phyloP scores from a whole-genome alignment of 2,888 invertebrate genomes.

The Drosophila anomalata region DNA sequence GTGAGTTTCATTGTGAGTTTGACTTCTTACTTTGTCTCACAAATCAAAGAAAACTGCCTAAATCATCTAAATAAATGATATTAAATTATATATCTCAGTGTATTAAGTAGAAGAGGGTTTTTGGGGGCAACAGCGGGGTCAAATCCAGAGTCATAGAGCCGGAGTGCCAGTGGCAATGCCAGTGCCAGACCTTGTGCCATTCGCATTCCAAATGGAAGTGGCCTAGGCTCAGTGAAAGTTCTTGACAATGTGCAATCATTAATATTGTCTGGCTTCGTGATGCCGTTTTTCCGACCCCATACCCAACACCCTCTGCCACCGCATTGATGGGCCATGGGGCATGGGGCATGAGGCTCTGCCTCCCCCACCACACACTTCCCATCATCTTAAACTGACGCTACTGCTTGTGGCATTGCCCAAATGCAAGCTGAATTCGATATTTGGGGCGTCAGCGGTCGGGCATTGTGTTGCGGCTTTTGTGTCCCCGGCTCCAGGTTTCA shows the following conservation, averaged over 20 bases:
- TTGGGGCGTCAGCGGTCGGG: conserved; percentile 24
- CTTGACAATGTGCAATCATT: conserved; percentile 77
- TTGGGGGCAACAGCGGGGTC: conserved; percentile 11
- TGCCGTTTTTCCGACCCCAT: conserved; percentile 33
- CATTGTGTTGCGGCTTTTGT: conserved; percentile 45
- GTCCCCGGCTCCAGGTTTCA: conserved; percentile 23
- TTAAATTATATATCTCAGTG: not conserved
- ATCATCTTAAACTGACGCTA: conserved; percentile 23
- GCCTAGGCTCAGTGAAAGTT: conserved; percentile 74
- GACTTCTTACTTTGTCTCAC: not conserved
- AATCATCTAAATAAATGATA: no score
- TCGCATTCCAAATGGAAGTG: conserved; percentile 72
- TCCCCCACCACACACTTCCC: conserved; percentile 10
- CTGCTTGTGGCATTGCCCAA: conserved; percentile 40
- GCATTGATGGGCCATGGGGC: conserved; percentile 4
- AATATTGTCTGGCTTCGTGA: conserved; percentile 70
- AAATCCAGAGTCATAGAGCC: conserved; percentile 21
- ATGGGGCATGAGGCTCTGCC: conserved; percentile 3
- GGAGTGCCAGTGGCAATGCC: conserved; percentile 26
- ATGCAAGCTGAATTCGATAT: conserved; percentile 45
- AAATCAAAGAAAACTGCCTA: not conserved
- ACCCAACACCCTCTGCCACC: conserved; percentile 14
- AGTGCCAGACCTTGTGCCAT: conserved; percentile 50
- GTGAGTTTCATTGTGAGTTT: not conserved
- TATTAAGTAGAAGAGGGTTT: not conserved